Evolutionary conservation across 1,140 invertebrate genomes (phyloP), one percentile per base, ranked within the genome.

Genomic region (Gerris buenoi): DNA sequence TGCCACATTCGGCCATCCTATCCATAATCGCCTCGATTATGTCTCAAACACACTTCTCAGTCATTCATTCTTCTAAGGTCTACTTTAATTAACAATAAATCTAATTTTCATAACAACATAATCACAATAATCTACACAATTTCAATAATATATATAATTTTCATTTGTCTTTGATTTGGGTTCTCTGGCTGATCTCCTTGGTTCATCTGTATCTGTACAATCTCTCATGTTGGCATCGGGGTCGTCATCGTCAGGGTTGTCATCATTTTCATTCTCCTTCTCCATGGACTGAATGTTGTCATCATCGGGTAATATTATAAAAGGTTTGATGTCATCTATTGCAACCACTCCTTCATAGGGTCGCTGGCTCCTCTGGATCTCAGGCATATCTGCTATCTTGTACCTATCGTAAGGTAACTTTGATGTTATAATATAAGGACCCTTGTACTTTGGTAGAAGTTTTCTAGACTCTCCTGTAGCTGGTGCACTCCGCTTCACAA

Each of bases 381-480:
- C 46, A 56, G 46, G 46, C n/a, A 56, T 13, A n/a, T 56, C 46
- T 13, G 46, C 46, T 56, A 56, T 56, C 46, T n/a, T 10, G n/a
- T 56, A 56, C 46, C 46, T 10, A n/a, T 56, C 46, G n/a, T 56
- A 56, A n/a, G 46, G 46, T 56, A 56, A n/a, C 46, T 56, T 56
- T n/a, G 10, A 10, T n/a, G n/a, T n/a, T 56, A 56, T n/a, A 56
- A 56, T n/a, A 56, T 56, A 56, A n/a, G 46, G 46, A 13, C 46
- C 46, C n/a, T n/a, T 56, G n/a, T 56, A 56, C n/a, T 56, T 56
- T 56, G 46, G 46, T 56, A n/a, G n/a, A 56, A 56, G 46, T 56
- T 56, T 56, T 56, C 46, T 10, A 13, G 46, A 56, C n/a, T 56
- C 46, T n/a, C 46, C 46, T 13, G 46, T 56, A n/a, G 46, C 46